A percentile compares a stretch with the other conserved stretches of the same genome.
Conservation (phyloP, 2,113 vertebrate species). For the Odontophorus gujanensis region DNA sequence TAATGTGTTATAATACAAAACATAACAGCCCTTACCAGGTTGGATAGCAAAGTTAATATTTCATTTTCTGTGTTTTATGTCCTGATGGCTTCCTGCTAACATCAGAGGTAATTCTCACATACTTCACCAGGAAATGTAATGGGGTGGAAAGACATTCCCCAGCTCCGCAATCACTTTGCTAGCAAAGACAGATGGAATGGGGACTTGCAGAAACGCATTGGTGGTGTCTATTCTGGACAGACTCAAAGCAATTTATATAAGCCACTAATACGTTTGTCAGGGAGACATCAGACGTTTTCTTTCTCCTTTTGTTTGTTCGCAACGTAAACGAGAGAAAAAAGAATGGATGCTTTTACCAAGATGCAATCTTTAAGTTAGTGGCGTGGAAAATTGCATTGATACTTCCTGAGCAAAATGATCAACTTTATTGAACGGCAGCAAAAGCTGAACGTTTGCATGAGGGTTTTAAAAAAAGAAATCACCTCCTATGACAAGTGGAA, state of each 20-base stretch:
- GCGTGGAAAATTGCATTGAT: constrained; percentile 71
- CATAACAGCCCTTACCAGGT: constrained; percentile 42
- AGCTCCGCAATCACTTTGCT: not conserved
- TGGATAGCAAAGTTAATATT: constrained; percentile 60
- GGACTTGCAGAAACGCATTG: not conserved
- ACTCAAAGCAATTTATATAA: not conserved
- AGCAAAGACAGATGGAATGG: constrained; percentile 29
- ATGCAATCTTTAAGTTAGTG: constrained; percentile 52
- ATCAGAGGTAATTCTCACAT: constrained; percentile 56
- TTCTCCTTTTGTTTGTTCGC: constrained; percentile 9
- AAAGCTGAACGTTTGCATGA: constrained; percentile 48
- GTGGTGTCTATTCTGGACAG: constrained; percentile 24
- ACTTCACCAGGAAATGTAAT: constrained; percentile 68
- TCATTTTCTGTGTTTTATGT: constrained; percentile 73
- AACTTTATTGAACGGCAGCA: constrained; percentile 61
- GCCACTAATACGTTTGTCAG: not conserved
- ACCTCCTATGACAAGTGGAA: not conserved
- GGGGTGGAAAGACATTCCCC: constrained; percentile 66
- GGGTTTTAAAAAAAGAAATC: constrained; percentile 29
- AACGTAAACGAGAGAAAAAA: not conserved
- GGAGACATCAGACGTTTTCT: not conserved
- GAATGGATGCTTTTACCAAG: not conserved
- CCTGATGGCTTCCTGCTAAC: constrained; percentile 51
- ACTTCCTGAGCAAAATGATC: constrained; percentile 46
- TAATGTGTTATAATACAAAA: constrained; percentile 53